Base-by-base conservation (phyloP, 2,113 vertebrate species). In the Hyperopisus bebe region DNA sequence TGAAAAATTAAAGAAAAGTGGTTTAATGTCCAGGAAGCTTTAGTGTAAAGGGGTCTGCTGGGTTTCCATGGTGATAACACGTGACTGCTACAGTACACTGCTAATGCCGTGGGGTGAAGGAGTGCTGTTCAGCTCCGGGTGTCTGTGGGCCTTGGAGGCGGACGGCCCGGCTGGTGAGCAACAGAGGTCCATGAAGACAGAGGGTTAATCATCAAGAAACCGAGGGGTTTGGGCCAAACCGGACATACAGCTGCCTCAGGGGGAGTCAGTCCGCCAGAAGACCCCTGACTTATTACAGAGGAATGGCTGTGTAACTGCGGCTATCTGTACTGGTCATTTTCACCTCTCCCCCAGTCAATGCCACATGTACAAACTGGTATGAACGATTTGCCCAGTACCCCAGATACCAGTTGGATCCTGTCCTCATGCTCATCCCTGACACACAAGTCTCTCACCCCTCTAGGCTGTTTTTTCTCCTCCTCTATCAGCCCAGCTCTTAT, bases 1-100 rank as follows among this genome's bases (percentile, higher is more conserved):
- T 44, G 44, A 84, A 84, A 84, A 85, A 85, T 44, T n/a, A 85
- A 85, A 47, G 82, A 39, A 55, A 85, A 85, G 82, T 9, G 19
- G 19, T 85, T 85, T 27, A 46, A 80, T 80, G 74, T 17, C 74
- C 74, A 80, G 74, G 74, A 80, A 39, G 74, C 31, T 42, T 80
- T 80, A 42, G 35, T 42, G 74, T 17, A 80, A 42, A 80, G 35
- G 74, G 35, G 5, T 19, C 35, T 80, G 74, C 15, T 1, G 74
- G 35, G 35, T 80, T 80, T 42, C 74, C 74, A 80, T 80, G 74
- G 74, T 42, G 74, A 80, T 42, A 80, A 19, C 74, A 42, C 35
- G 35, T 80, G 74, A 80, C 35, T 70, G 62, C n/a, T 11, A 31
- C n/a, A 31, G 10, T 11, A 31, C n/a, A 31, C n/a, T 70, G 58